Percentiles rank a stretch among this genome's conserved stretches.
These are phyloP conservation scores for Rhamphomyia laevipes DNA, from an alignment of 2,888 invertebrate genomes.

Conservation along the genomic window DNA sequence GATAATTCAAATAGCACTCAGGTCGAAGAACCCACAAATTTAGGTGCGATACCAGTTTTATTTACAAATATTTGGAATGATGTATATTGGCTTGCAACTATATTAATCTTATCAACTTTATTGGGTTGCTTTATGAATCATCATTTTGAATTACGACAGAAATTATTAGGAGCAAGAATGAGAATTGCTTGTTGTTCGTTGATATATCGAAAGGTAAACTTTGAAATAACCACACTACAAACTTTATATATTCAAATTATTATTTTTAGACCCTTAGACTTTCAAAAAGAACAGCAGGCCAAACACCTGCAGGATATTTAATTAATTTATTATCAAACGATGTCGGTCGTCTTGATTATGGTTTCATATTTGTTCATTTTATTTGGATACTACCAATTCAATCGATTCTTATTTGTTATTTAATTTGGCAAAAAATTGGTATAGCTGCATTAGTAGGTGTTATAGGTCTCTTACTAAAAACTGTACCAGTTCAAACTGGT, in stretches of 20 bases:
- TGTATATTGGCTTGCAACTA: constrained; percentile 28
- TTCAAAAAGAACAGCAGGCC: constrained; percentile 55
- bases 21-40: constrained; percentile 1
- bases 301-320: constrained; percentile 75
- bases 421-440: constrained; percentile 65
- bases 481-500: constrained; percentile 67
- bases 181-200: constrained; percentile 55
- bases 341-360: constrained; percentile 81
- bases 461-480: constrained; percentile 58
- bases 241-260: constrained; percentile 1
- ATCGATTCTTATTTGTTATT: constrained; percentile 50
- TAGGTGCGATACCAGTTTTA: constrained; percentile 9
- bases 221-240: not conserved
- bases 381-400: constrained; percentile 78
- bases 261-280: constrained; percentile 49
- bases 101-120: constrained; percentile 29
- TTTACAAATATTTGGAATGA: constrained; percentile 28
- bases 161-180: constrained; percentile 48
- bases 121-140: constrained; percentile 33
- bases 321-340: constrained; percentile 91
- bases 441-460: constrained; percentile 68
- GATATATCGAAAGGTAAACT: constrained; percentile 51
- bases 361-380: constrained; percentile 71
- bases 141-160: constrained; percentile 33
- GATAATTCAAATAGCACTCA: not conserved